Base-by-base conservation (phyloP, 2,888 invertebrate genomes). In the Sicus ferrugineus region DNA sequence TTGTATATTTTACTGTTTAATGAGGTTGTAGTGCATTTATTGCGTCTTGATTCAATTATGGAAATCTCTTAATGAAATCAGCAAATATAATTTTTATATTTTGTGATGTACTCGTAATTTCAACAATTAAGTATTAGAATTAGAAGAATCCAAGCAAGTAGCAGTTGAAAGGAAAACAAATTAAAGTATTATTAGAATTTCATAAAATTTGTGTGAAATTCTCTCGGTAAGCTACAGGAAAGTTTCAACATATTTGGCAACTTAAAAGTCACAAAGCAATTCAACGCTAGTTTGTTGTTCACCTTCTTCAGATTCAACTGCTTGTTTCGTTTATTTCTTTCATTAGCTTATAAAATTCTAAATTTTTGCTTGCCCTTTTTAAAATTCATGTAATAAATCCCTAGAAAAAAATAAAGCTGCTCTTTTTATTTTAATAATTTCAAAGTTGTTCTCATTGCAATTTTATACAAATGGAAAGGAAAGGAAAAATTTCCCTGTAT, bases 221-320 rank as follows among this genome's bases (percentile, higher is more conserved):
- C 42, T n/a, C 42, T 6, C 3, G 5, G 42, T 9, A 16, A n/a
- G 11, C 11, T 34, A 34, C 11, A 11, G 5, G 6, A 34, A 34
- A n/a, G n/a, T n/a, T n/a, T n/a, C n/a, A n/a, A n/a, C n/a, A 34
- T 34, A 34, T 34, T 7, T 34, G 11, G 11, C 11, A 34, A 34
- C 5, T 34, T 34, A 34, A 9, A 7, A 34, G 14, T 14, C 14
- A 9, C 34, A 34, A 34, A 34, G 34, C 34, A 14, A 34, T 34
- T 7, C 34, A 14, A 7, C 34, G 34, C 34, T n/a, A n/a, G 34
- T 34, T 68, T 73, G 70, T 72, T 73, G 73, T 71, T 71, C 14
- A 42, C 42, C 4, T 58, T 69, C 71, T 69, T 72, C 72, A 67
- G 68, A 67, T 70, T 68, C 16, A 67, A 63, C 62, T 67, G 46